A percentile compares a stretch with the other conserved stretches of the same genome.
Conservation (phyloP, 1,140 invertebrate genomes). For the Drosophila funebris region DNA sequence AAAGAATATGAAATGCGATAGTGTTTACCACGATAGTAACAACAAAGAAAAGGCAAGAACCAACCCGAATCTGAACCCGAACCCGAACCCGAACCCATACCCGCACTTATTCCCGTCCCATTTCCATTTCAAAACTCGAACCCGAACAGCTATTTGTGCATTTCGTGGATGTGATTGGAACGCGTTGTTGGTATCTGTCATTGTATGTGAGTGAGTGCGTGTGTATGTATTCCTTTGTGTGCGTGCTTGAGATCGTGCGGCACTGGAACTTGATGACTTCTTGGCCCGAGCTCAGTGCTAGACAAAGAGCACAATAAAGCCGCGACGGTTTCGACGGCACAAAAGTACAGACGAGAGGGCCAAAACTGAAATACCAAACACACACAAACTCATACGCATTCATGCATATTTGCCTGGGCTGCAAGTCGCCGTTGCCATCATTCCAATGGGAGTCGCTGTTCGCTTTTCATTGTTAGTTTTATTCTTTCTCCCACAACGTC, state of each 20-base stretch:
- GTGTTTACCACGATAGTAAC: slow-evolving; percentile 10
- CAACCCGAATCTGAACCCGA: slow-evolving; percentile 5
- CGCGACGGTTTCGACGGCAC: slow-evolving; percentile 32
- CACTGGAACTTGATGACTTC: slow-evolving; percentile 45
- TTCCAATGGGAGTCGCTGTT: slow-evolving; percentile 72
- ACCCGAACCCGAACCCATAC: slow-evolving; percentile 6
- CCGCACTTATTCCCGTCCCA: slow-evolving; percentile 6
- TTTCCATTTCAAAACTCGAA: slow-evolving; percentile 4
- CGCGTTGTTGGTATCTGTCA: slow-evolving; percentile 15
- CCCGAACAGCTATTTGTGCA: slow-evolving; percentile 60
- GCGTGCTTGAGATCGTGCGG: slow-evolving; percentile 36
- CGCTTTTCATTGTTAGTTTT: slow-evolving; percentile 76
- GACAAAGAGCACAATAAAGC: slow-evolving; percentile 77
- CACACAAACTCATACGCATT: slow-evolving; percentile 14
- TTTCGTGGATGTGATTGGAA: slow-evolving; percentile 62
- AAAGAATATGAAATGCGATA: slow-evolving; percentile 37
- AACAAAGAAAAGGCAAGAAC: slow-evolving; percentile 37
- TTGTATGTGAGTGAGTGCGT: background rate
- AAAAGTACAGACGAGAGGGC: slow-evolving; percentile 70
- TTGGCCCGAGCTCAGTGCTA: slow-evolving; percentile 48
- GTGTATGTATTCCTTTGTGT: slow-evolving; percentile 20
- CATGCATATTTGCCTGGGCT: slow-evolving; percentile 36
- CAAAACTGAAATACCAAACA: slow-evolving; percentile 67
- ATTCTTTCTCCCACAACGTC: slow-evolving; percentile 78
- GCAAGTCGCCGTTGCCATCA: slow-evolving; percentile 56